Evolutionary conservation across 2,797 vertebrate species (phyloP).

Genomic region (Takifugu rubripes): DNA sequence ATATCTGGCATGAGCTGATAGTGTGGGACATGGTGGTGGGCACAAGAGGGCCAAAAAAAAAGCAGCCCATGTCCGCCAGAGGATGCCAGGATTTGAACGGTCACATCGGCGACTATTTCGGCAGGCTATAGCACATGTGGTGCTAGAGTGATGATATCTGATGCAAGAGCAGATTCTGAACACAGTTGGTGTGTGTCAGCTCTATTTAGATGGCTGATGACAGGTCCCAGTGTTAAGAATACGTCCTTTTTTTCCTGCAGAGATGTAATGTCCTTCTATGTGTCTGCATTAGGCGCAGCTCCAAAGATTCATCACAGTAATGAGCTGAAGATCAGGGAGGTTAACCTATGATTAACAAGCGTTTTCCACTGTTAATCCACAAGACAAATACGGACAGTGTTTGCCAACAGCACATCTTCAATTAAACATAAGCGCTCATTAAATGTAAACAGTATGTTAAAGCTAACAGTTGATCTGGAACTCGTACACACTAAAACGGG

Average conservation of each 20-base stretch:
- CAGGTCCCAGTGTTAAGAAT: neutral
- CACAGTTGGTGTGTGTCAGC: neutral
- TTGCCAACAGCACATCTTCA: slow-evolving; percentile 13
- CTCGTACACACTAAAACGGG: neutral
- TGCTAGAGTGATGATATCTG: slow-evolving; percentile 2
- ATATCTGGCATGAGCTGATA: slow-evolving; percentile 62
- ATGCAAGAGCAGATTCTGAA: slow-evolving; percentile 2
- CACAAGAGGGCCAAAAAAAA: slow-evolving; percentile 35
- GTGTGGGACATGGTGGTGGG: slow-evolving; percentile 46
- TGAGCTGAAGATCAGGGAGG: slow-evolving; percentile 1
- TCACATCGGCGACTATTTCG: slow-evolving; percentile 6
- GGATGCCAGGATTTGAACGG: slow-evolving; percentile 31
- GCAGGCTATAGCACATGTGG: slow-evolving; percentile 17
- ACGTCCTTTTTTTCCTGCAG: neutral
- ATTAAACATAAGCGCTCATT: slow-evolving; percentile 17
- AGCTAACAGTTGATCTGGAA: slow-evolving; percentile 22
- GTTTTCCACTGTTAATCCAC: slow-evolving; percentile 14
- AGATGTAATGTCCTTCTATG: neutral
- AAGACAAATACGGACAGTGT: slow-evolving; percentile 8
- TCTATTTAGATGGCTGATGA: slow-evolving; percentile 1
- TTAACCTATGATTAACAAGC: slow-evolving; percentile 7
- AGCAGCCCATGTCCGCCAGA: slow-evolving; percentile 23
- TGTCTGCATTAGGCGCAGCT: neutral
- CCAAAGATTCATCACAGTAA: neutral
- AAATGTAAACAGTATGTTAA: slow-evolving; percentile 19